phyloP scores from a whole-genome alignment of 2,797 vertebrate genomes.

The Lepus oiostolus region DNA sequence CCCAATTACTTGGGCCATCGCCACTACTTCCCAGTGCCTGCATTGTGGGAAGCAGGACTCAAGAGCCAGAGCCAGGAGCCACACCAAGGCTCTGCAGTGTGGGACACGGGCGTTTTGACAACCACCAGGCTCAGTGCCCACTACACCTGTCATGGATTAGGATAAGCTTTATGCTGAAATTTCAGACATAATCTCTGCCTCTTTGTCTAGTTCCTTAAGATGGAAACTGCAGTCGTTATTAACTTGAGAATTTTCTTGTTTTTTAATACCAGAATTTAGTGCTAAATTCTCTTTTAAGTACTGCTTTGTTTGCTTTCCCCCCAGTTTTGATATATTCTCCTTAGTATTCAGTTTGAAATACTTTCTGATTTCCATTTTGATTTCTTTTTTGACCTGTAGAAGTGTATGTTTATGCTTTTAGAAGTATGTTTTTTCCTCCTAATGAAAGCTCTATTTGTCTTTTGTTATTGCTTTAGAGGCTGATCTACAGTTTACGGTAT shows the following conservation, averaged over 20 bases:
- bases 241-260: neutral
- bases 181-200: neutral
- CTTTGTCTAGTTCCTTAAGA: neutral
- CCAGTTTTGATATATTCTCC: neutral
- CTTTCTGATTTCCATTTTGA: neutral
- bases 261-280: neutral
- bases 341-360: neutral
- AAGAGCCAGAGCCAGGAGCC: too few relatives aligned
- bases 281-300: neutral
- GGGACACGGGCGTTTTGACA: too few relatives aligned
- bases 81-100: too few relatives aligned
- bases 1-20: too few relatives aligned
- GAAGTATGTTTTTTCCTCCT: constrained; percentile 18
- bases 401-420: neutral
- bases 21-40: too few relatives aligned
- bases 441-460: neutral
- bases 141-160: too few relatives aligned
- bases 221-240: neutral
- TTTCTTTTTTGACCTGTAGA: neutral
- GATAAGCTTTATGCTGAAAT: neutral
- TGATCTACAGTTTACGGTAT: neutral
- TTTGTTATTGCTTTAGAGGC: neutral
- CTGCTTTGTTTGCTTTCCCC: neutral
- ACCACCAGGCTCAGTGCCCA: too few relatives aligned
- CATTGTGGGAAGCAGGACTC: too few relatives aligned